Conservation (phyloP, 30 jellyfish, hydroid and myxozoan species). For the Turritopsis rubra region DNA sequence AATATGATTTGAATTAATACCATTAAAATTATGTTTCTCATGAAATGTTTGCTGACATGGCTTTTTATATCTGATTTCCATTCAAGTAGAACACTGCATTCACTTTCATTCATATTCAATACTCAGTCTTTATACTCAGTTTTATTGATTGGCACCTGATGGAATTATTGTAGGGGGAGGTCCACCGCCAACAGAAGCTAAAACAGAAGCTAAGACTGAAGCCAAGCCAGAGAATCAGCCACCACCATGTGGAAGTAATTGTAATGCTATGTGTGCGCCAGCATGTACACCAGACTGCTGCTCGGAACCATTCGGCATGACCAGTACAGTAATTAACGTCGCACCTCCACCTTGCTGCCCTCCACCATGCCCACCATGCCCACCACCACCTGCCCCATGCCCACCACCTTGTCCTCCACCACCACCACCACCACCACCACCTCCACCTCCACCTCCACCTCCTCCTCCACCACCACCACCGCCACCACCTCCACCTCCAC, state of each 20-base stretch:
- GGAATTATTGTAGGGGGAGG: constrained; percentile 16
- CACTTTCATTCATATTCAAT: constrained; percentile 1
- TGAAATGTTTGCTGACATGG: neutral
- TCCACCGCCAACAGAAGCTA: constrained; percentile 26
- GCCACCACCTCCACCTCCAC: constrained; percentile 11
- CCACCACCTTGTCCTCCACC: constrained; percentile 62
- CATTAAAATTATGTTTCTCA: neutral
- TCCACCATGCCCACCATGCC: constrained; percentile 57
- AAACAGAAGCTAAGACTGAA: constrained; percentile 18
- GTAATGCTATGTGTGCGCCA: constrained; percentile 91
- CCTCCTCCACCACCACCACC: constrained; percentile 6
- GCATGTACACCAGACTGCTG: constrained; percentile 23
- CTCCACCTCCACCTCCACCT: constrained; percentile 45
- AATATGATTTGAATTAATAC: neutral
- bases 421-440: constrained; percentile 59
- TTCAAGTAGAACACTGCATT: constrained; percentile 30
- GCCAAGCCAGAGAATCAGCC: constrained; percentile 45
- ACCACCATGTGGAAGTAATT: constrained; percentile 79
- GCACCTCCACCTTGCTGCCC: constrained; percentile 55
- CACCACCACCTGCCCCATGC: constrained; percentile 35
- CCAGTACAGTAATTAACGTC: constrained; percentile 45
- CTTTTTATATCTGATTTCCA: neutral
- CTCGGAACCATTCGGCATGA: constrained; percentile 76
- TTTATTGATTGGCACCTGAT: neutral
- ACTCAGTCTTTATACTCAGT: neutral